Conservation (phyloP, 2,113 vertebrate species). For the Nannobrachium achirus region DNA sequence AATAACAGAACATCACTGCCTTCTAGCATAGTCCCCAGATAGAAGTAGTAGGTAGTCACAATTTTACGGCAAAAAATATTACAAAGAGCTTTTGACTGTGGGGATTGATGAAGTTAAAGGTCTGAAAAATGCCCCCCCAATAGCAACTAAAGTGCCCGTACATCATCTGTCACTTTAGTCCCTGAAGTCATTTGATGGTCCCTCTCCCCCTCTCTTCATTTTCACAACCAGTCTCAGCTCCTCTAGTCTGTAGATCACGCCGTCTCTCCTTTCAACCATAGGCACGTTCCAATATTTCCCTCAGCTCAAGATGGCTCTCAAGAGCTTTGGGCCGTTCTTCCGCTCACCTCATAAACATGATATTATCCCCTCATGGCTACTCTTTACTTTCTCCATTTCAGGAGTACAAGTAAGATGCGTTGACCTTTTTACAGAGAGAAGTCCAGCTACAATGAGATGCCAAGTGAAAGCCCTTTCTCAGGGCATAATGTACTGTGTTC, state of each 20-base stretch:
- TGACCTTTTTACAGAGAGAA: constrained; percentile 3
- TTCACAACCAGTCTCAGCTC: constrained; percentile 26
- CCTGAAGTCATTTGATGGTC: constrained; percentile 51
- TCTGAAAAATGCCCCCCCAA: background rate
- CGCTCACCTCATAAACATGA: constrained; percentile 20
- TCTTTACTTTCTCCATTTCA: background rate
- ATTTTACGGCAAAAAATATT: constrained; percentile 23
- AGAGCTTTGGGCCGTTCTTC: constrained; percentile 15
- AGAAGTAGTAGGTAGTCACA: constrained; percentile 25
- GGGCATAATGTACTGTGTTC: background rate
- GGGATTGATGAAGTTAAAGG: constrained; percentile 38
- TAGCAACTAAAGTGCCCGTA: constrained; percentile 27
- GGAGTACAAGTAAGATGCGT: background rate
- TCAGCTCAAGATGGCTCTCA: background rate
- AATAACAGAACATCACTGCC: background rate
- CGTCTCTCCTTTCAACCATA: background rate
- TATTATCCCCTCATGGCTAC: constrained; percentile 4
- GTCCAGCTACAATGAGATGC: background rate
- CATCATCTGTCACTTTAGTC: constrained; percentile 40
- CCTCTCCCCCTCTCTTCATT: constrained; percentile 18
- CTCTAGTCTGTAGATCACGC: constrained; percentile 27
- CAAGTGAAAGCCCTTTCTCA: background rate
- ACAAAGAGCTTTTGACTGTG: constrained; percentile 36
- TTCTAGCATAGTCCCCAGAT: background rate
- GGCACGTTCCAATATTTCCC: constrained; percentile 8